These are phyloP conservation scores for Trachymyrmex septentrionalis DNA, from an alignment of 1,140 invertebrate genomes.

Conservation along the genomic window DNA sequence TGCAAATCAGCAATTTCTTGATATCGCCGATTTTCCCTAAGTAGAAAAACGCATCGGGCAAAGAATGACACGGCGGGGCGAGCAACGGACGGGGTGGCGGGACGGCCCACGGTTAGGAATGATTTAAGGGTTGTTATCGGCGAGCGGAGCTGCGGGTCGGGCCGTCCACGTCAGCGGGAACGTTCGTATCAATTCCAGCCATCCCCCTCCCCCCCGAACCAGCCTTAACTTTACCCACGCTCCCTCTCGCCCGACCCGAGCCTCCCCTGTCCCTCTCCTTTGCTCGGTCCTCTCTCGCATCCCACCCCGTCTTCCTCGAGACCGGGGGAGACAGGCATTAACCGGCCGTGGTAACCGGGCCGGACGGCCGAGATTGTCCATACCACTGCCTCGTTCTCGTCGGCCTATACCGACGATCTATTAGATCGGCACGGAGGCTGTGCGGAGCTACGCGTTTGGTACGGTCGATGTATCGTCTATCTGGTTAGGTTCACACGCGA, in stretches of 20 bases:
- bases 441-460: conserved; percentile 42
- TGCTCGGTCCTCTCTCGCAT: conserved; percentile 1
- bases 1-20: conserved; percentile 53
- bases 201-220: conserved; percentile 18
- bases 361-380: conserved; percentile 51
- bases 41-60: conserved; percentile 59
- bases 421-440: conserved; percentile 58
- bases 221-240: conserved; percentile 43
- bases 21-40: conserved; percentile 44
- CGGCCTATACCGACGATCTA: conserved; percentile 50
- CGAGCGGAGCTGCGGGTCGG: conserved; percentile 65
- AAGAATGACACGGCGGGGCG: conserved; percentile 44
- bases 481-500: conserved; percentile 70
- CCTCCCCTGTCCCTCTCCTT: background rate
- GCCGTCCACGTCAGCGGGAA: conserved; percentile 69
- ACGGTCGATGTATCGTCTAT: conserved; percentile 75
- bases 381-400: conserved; percentile 49
- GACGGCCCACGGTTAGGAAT: conserved; percentile 67
- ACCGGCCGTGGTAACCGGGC: conserved; percentile 30
- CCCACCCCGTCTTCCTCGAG: conserved; percentile 9
- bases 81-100: background rate
- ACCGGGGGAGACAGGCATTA: conserved; percentile 48
- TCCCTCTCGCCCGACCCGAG: background rate
- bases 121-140: conserved; percentile 82
- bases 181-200: conserved; percentile 71